These are phyloP conservation scores for Phacellophora camtschatica DNA, from an alignment of 30 jellyfish, hydroid and myxozoan genomes.

Conservation along the genomic window DNA sequence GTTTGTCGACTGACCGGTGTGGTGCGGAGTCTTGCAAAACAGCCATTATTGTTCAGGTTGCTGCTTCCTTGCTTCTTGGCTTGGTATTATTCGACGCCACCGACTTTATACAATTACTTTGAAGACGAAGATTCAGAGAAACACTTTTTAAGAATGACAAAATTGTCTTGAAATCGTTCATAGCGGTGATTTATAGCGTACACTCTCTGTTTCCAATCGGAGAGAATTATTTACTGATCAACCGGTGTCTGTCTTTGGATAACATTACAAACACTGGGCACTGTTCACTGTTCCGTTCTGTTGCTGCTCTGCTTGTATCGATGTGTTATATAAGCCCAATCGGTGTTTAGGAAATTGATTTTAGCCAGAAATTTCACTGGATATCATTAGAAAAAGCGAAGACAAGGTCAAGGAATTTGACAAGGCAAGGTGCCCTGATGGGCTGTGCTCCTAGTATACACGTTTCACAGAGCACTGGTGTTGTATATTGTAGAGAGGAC, in stretches of 20 bases:
- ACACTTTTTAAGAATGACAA: no score
- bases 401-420: neutral
- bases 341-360: no score
- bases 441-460: constrained; percentile 99
- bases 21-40: neutral
- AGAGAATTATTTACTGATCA: neutral
- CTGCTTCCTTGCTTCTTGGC: neutral
- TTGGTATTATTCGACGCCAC: neutral
- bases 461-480: constrained; percentile 98
- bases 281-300: no score
- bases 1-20: constrained; percentile 27
- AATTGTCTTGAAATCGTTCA: neutral
- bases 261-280: no score
- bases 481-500: constrained; percentile 93
- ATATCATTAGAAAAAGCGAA: no score
- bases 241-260: constrained; percentile 1
- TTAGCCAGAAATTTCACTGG: constrained; percentile 20
- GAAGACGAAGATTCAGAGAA: no score
- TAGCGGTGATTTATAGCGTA: no score
- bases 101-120: neutral
- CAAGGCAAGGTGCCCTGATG: constrained; percentile 82
- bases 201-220: neutral
- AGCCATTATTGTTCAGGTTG: neutral
- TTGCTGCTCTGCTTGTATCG: no score
- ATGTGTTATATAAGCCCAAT: no score